Base-by-base conservation (phyloP, 2,888 invertebrate genomes). In the Gryllus longicercus region DNA sequence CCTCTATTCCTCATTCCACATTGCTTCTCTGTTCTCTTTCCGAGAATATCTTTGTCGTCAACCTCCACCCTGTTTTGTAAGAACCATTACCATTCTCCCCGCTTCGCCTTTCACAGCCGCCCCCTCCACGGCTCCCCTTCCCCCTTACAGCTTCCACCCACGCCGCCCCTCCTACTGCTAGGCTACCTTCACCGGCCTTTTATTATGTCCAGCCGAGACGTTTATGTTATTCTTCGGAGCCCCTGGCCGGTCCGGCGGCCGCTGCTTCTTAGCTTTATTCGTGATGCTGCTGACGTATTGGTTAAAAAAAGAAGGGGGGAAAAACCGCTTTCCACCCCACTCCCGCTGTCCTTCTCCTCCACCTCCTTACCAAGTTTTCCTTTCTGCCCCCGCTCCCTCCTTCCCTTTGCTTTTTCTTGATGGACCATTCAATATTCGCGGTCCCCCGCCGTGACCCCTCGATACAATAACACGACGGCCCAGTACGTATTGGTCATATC, bases 231-330 rank as follows among this genome's bases (percentile, higher is more conserved):
- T 63, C 63, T 63, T 63, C 14, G 63, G n/a, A 16, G n/a, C 63
- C 63, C 63, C n/a, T 63, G 16, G 63, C 2, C 63, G 16, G 63
- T 63, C 63, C 63, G 63, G 5, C 5, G 63, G 63, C n/a, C 63
- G 63, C 63, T 18, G 63, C 14, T n/a, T 63, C 63, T n/a, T 63
- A 14, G 63, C 63, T 63, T 14, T 63, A 63, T 63, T 63, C 63
- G 63, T 63, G 63, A 63, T n/a, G 63, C 63, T n/a, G 63, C 63
- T 63, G n/a, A 63, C 63, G 63, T 63, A 63, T 63, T 63, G 63
- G 63, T 63, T 63, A 38, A 38, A 38, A 38, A 38, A 38, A 38
- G 38, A 38, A 38, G 38, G 38, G 38, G 38, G 8, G 8, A 8
- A 38, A 38, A 38, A 8, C 38, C 8, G 38, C 38, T 38, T 38